Conservation (phyloP, 2,797 vertebrate species). For the Sebastes vulpes region DNA sequence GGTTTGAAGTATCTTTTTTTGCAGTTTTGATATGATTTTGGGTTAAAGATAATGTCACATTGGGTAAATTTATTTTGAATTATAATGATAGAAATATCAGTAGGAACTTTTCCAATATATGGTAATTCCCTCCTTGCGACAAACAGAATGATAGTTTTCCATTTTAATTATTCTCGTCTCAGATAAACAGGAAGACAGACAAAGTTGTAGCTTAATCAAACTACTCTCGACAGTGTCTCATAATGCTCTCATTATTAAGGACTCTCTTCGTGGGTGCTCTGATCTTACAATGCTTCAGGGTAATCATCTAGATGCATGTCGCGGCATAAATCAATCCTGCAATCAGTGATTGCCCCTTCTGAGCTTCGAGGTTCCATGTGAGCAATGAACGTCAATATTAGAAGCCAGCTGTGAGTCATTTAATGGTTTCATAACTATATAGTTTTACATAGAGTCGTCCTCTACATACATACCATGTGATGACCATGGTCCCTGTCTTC, state of each 20-base stretch:
- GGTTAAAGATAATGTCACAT: background rate
- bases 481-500: background rate
- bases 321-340: slow-evolving; percentile 8
- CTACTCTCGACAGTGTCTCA: background rate
- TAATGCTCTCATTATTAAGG: slow-evolving; percentile 2
- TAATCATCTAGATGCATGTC: slow-evolving; percentile 18
- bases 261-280: background rate
- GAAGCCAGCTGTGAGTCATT: background rate
- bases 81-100: background rate
- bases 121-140: background rate
- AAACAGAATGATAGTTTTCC: background rate
- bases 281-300: background rate
- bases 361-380: background rate
- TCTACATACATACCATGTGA: background rate
- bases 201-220: background rate
- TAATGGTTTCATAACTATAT: background rate
- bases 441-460: background rate
- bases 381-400: background rate
- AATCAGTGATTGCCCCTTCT: slow-evolving; percentile 24
- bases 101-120: background rate
- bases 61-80: background rate
- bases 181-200: background rate
- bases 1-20: background rate
- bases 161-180: background rate
- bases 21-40: background rate